phyloP scores from a whole-genome alignment of 64 coral and sea anemone species.

The Dendrophyllia cribrosa region DNA sequence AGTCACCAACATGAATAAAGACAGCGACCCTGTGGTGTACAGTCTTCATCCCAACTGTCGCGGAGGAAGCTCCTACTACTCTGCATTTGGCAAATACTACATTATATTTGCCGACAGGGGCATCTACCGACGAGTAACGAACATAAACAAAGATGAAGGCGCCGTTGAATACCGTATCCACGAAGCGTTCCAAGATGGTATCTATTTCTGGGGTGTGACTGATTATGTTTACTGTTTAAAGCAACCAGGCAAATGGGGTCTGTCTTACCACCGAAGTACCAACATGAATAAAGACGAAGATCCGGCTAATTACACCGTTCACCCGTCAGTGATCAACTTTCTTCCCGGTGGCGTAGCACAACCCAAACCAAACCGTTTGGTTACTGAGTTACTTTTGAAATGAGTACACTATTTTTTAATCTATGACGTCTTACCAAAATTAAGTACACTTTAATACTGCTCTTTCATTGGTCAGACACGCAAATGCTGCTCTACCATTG shows the following conservation, averaged over 20 bases:
- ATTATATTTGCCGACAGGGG: slow-evolving; percentile 6
- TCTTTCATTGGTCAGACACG: too few relatives aligned
- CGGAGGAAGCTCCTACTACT: slow-evolving; percentile 35
- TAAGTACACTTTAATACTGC: too few relatives aligned
- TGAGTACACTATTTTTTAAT: too few relatives aligned
- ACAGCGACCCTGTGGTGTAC: slow-evolving; percentile 32
- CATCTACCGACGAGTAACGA: slow-evolving; percentile 13
- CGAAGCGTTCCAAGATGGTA: slow-evolving; percentile 10
- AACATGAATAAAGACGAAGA: slow-evolving; percentile 25
- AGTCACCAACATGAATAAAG: slow-evolving; percentile 35
- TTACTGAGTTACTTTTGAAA: too few relatives aligned
- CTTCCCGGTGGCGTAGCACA: slow-evolving; percentile 44
- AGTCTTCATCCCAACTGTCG: slow-evolving; percentile 38
- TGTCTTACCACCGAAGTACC: slow-evolving; percentile 21
- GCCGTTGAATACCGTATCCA: slow-evolving; percentile 1
- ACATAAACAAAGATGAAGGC: slow-evolving; percentile 35
- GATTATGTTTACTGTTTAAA: slow-evolving; percentile 52
- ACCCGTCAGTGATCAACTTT: slow-evolving; percentile 32
- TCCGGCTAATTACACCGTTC: neutral
- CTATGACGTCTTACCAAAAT: too few relatives aligned
- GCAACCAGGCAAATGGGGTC: slow-evolving; percentile 31
- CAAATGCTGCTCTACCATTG: too few relatives aligned
- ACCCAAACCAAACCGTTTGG: slow-evolving; percentile 21
- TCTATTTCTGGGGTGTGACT: slow-evolving; percentile 37
- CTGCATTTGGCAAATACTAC: slow-evolving; percentile 14